phyloP scores from a whole-genome alignment of 2,113 vertebrate genomes.

The Phasianus colchicus region DNA sequence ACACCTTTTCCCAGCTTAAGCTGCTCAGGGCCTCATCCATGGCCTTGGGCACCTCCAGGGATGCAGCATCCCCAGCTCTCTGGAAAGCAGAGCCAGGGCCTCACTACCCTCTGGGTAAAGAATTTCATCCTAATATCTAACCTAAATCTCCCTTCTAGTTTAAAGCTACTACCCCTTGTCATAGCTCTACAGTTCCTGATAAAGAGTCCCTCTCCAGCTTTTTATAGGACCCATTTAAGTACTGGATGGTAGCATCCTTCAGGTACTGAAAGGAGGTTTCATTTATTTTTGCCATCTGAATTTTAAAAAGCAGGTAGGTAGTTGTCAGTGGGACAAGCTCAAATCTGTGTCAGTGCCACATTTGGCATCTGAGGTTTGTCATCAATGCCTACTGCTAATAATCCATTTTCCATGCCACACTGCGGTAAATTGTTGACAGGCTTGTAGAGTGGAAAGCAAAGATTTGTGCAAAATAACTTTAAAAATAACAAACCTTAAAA shows the following conservation, averaged over 20 bases:
- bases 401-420: background rate
- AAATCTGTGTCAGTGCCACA: background rate
- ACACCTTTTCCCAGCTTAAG: background rate
- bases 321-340: background rate
- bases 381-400: background rate
- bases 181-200: background rate
- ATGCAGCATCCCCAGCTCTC: background rate
- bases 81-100: background rate
- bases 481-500: constrained; percentile 37
- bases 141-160: background rate
- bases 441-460: background rate
- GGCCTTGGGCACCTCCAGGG: background rate
- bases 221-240: background rate
- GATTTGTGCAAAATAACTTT: background rate
- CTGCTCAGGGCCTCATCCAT: background rate
- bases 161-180: background rate
- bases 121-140: background rate
- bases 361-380: background rate
- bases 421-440: background rate
- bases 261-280: background rate
- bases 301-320: background rate
- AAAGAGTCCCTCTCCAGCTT: background rate
- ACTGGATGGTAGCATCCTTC: background rate
- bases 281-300: background rate
- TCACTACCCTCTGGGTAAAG: background rate